Evolutionary conservation across 2,113 vertebrate species (phyloP).

Genomic region (Hypanus sabinus): DNA sequence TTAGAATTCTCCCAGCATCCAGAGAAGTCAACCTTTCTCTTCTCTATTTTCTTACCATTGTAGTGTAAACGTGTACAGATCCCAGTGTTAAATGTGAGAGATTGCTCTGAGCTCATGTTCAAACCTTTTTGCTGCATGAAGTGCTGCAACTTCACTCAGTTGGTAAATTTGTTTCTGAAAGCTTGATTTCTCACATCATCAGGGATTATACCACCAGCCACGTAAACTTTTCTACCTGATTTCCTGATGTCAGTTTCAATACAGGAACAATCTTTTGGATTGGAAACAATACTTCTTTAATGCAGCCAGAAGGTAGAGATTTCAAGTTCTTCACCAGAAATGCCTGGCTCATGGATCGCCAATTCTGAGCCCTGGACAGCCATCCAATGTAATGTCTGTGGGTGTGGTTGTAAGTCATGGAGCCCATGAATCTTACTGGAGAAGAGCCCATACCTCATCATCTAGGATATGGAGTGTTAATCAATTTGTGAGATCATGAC

Average conservation of each 20-base stretch:
- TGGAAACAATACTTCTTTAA: background rate
- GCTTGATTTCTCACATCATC: conserved; percentile 1
- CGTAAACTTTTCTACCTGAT: background rate
- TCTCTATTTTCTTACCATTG: background rate
- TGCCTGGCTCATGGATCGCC: background rate
- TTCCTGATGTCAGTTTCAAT: background rate
- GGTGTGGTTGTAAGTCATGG: background rate
- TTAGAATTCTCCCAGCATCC: no score
- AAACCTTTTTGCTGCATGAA: background rate
- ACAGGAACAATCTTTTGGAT: background rate
- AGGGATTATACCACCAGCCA: background rate
- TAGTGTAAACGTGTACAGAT: background rate
- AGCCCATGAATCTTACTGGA: background rate
- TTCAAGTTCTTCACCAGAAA: background rate
- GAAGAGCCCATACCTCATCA: background rate
- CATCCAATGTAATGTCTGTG: background rate
- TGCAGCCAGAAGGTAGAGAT: background rate
- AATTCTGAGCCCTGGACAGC: background rate
- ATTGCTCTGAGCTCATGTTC: background rate
- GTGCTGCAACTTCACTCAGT: background rate
- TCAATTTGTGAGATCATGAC: no score
- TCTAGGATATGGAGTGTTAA: background rate
- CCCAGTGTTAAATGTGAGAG: background rate
- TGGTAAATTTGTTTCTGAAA: background rate
- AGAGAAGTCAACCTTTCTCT: no score